These are phyloP conservation scores for Phoronis australis DNA, from an alignment of 2,888 invertebrate genomes.

Conservation along the genomic window DNA sequence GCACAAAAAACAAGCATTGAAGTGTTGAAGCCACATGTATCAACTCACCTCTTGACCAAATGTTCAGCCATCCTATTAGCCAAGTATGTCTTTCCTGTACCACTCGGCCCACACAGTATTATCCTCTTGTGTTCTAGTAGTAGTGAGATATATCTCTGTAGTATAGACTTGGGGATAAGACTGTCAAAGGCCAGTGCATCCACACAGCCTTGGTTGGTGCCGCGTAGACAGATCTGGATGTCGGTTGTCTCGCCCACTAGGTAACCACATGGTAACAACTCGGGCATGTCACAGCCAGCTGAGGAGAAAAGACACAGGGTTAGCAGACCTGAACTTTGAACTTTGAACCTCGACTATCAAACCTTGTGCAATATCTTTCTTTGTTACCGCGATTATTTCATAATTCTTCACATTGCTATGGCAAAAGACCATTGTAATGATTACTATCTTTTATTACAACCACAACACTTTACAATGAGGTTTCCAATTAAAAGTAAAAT, in stretches of 20 bases:
- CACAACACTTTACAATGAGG: too few species aligned
- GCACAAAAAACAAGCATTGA: too few species aligned
- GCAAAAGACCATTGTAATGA: too few species aligned
- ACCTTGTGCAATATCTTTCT: too few species aligned
- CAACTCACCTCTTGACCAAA: slow-evolving; percentile 59
- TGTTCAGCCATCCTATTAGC: slow-evolving; percentile 93
- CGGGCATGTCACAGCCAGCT: slow-evolving; percentile 63
- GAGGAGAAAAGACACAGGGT: background rate
- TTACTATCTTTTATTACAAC: too few species aligned
- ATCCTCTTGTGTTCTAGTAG: slow-evolving; percentile 87
- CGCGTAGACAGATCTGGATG: slow-evolving; percentile 57
- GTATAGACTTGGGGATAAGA: slow-evolving; percentile 89
- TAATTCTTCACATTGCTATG: too few species aligned
- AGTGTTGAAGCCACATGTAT: too few species aligned
- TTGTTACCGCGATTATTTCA: too few species aligned
- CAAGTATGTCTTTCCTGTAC: slow-evolving; percentile 93
- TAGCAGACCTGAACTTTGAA: background rate
- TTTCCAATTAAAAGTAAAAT: too few species aligned
- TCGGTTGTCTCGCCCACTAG: slow-evolving; percentile 65
- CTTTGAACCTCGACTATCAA: too few species aligned
- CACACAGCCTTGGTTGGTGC: slow-evolving; percentile 77
- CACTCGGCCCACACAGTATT: slow-evolving; percentile 92
- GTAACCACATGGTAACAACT: slow-evolving; percentile 88
- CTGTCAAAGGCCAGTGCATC: slow-evolving; percentile 93
- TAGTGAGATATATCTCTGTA: slow-evolving; percentile 85